These are phyloP conservation scores for Dipus sagitta DNA, from an alignment of 2,797 vertebrate genomes.

Conservation along the genomic window DNA sequence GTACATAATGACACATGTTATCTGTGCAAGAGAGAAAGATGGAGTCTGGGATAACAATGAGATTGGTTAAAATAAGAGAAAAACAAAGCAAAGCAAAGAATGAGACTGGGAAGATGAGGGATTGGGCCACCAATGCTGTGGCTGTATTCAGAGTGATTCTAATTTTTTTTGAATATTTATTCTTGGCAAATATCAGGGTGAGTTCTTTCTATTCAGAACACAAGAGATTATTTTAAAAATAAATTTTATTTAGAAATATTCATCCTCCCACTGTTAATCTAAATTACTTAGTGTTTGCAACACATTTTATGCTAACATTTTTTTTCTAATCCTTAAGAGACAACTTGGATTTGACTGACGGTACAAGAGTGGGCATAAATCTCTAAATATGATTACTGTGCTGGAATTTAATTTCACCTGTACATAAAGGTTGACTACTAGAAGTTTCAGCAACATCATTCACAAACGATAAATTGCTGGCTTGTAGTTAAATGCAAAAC, in stretches of 20 bases:
- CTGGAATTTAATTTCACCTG: background rate
- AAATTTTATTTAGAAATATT: background rate
- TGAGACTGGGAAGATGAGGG: background rate
- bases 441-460: background rate
- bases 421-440: background rate
- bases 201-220: background rate
- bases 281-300: background rate
- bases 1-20: accelerated
- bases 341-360: background rate
- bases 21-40: background rate
- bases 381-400: background rate
- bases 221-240: constrained; percentile 6
- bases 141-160: background rate
- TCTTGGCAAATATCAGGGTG: background rate
- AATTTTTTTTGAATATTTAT: background rate
- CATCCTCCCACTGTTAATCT: background rate
- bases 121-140: background rate
- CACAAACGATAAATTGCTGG: background rate
- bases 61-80: background rate
- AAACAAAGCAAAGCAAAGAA: background rate
- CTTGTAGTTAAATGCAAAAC: background rate
- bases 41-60: background rate
- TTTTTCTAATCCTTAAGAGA: background rate
- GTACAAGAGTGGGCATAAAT: background rate
- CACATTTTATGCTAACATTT: background rate